phyloP scores from a whole-genome alignment of 2,113 vertebrate genomes.

The Pterocles burchelli region DNA sequence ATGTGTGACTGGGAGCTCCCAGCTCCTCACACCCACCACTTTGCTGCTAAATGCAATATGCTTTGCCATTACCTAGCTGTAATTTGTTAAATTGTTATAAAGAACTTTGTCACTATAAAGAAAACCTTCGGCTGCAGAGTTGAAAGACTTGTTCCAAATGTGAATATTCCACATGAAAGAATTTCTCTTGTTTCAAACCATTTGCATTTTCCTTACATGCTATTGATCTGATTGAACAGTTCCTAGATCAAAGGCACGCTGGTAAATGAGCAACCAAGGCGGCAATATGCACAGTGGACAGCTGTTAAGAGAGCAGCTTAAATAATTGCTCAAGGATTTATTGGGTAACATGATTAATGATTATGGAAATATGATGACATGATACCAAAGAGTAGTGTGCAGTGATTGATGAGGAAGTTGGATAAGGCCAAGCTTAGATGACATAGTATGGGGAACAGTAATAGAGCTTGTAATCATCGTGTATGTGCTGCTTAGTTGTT shows the following conservation, averaged over 20 bases:
- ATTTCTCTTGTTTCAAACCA: slow-evolving; percentile 36
- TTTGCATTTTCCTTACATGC: slow-evolving; percentile 33
- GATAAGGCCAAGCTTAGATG: slow-evolving; percentile 6
- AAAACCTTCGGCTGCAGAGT: slow-evolving; percentile 14
- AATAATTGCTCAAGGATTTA: slow-evolving; percentile 65
- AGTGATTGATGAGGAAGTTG: slow-evolving; percentile 55
- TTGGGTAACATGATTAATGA: slow-evolving; percentile 68
- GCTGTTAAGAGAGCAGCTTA: slow-evolving; percentile 53
- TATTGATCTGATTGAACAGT: slow-evolving; percentile 58
- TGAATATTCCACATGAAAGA: slow-evolving; percentile 60
- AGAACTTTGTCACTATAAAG: not conserved
- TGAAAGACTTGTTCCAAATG: slow-evolving; percentile 49
- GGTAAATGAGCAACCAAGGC: slow-evolving; percentile 52
- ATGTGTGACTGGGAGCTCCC: not conserved
- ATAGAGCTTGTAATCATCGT: not conserved
- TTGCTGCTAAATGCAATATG: not conserved
- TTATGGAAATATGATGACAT: slow-evolving; percentile 66
- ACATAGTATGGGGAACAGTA: not conserved
- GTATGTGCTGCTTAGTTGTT: not conserved
- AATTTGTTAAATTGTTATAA: slow-evolving; percentile 8
- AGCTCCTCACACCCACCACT: not conserved
- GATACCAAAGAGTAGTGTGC: slow-evolving; percentile 29
- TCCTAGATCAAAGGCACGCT: slow-evolving; percentile 47
- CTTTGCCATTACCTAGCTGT: not conserved
- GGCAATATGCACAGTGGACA: slow-evolving; percentile 34